These are phyloP conservation scores for Melipona bicolor DNA, from an alignment of 2,888 invertebrate species.

Conservation along the genomic window DNA sequence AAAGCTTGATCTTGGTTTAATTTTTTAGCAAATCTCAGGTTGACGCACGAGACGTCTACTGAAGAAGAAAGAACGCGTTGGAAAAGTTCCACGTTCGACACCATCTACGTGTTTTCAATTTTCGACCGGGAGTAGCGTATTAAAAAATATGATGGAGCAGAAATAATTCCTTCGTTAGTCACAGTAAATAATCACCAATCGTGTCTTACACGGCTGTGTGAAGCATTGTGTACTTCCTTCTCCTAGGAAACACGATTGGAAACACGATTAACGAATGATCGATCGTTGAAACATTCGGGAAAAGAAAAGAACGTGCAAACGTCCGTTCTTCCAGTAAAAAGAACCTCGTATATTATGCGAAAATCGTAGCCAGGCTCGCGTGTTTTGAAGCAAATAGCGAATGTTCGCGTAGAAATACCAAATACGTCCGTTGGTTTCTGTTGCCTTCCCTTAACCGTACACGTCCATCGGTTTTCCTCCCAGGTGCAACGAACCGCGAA, in stretches of 20 bases:
- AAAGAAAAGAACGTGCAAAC: not conserved
- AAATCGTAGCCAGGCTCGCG: not conserved
- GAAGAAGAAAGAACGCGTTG: not conserved
- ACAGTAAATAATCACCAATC: not conserved
- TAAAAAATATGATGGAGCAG: slow-evolving; percentile 7
- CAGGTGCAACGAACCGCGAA: slow-evolving; percentile 70
- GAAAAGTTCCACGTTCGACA: not conserved
- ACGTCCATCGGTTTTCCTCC: slow-evolving; percentile 52
- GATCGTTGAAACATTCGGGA: not conserved
- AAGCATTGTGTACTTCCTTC: not conserved
- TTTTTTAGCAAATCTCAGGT: no score
- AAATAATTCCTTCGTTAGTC: not conserved
- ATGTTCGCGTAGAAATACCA: not conserved
- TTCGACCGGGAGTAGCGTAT: not conserved
- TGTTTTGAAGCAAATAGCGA: not conserved
- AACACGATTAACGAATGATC: not conserved
- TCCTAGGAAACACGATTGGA: no score
- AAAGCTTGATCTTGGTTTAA: no score
- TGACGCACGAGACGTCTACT: no score
- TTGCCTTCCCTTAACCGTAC: slow-evolving; percentile 8
- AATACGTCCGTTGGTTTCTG: not conserved
- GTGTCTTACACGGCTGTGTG: not conserved
- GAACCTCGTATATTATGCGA: not conserved
- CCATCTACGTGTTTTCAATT: not conserved
- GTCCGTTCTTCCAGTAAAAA: not conserved